Evolutionary conservation across 2,888 invertebrate species (phyloP).

Genomic region (Phaedon cochleariae): DNA sequence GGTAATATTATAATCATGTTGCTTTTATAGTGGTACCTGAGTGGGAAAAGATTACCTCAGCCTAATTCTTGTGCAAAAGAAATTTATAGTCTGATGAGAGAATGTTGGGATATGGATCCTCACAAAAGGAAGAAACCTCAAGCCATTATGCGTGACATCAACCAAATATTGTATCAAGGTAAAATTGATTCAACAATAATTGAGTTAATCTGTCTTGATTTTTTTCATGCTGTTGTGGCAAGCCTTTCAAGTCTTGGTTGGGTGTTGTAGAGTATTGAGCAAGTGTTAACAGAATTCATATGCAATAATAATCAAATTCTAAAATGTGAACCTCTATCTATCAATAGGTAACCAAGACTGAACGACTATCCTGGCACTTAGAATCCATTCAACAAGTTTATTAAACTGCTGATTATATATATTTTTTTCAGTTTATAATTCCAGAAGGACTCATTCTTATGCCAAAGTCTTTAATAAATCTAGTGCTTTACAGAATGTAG

Average conservation of each 20-base stretch:
- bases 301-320: too few relatives aligned
- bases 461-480: conserved; percentile 60
- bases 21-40: conserved; percentile 68
- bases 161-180: conserved; percentile 80
- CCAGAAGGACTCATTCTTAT: conserved; percentile 69
- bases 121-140: conserved; percentile 80
- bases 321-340: too few relatives aligned
- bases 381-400: too few relatives aligned
- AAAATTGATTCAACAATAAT: conserved; percentile 27
- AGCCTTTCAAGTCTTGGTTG: too few relatives aligned
- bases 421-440: conserved; percentile 66
- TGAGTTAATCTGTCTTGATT: not conserved
- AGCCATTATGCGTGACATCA: conserved; percentile 85
- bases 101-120: conserved; percentile 83
- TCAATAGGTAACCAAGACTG: too few relatives aligned
- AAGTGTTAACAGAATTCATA: too few relatives aligned
- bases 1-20: conserved; percentile 3
- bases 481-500: conserved; percentile 29
- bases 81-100: conserved; percentile 78
- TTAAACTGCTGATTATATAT: conserved; percentile 15
- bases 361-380: too few relatives aligned
- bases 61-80: conserved; percentile 77
- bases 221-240: too few relatives aligned
- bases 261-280: too few relatives aligned
- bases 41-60: conserved; percentile 73